Conservation (phyloP, 2,797 vertebrate genomes). For the Sitta carolinensis region DNA sequence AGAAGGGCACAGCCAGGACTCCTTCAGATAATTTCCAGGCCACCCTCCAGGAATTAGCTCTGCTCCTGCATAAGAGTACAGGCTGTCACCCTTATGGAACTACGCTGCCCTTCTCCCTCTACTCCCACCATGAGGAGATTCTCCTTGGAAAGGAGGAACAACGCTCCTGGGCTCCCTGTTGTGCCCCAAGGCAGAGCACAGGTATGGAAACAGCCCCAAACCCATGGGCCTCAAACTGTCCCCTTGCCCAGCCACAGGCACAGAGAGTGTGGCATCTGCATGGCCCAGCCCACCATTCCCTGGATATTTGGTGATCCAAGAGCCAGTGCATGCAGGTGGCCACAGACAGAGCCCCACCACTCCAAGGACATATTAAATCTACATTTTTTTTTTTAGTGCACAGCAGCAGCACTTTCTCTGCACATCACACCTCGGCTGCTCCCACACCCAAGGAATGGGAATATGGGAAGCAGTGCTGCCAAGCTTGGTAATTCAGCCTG, state of each 20-base stretch:
- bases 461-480: not conserved
- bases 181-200: accelerated
- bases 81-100: not conserved
- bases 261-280: not conserved
- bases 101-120: accelerated
- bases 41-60: conserved; percentile 34
- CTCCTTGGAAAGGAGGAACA: accelerated
- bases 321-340: not conserved
- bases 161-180: not conserved
- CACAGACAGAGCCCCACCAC: not conserved
- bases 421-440: not conserved
- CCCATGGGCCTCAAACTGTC: accelerated
- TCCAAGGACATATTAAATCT: not conserved
- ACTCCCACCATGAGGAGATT: accelerated
- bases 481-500: not conserved
- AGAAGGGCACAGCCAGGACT: conserved; percentile 42
- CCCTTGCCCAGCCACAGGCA: not conserved
- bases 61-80: not conserved
- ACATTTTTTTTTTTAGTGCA: not conserved
- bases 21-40: conserved; percentile 38
- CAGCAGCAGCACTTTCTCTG: not conserved
- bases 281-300: not conserved
- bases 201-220: not conserved
- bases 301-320: not conserved
- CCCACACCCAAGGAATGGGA: not conserved